phyloP scores from a whole-genome alignment of 2,797 vertebrate genomes.

The Pangasius sanitwongsei region DNA sequence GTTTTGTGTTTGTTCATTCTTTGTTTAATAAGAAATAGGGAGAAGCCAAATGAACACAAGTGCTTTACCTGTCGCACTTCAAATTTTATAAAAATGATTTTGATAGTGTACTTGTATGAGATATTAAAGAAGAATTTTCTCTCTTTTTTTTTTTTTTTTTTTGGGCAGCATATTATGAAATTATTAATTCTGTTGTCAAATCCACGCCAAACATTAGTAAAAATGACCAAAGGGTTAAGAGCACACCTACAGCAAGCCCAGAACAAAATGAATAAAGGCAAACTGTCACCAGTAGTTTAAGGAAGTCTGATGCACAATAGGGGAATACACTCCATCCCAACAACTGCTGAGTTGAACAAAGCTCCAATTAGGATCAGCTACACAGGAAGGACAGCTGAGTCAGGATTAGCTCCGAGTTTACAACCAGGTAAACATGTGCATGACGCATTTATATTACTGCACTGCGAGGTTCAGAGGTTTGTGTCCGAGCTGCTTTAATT shows the following conservation, averaged over 20 bases:
- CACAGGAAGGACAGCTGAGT: slow-evolving; percentile 21
- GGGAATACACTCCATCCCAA: slow-evolving; percentile 48
- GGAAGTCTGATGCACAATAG: slow-evolving; percentile 75
- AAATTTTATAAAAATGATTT: slow-evolving; percentile 49
- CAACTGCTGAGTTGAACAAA: slow-evolving; percentile 43
- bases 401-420: slow-evolving; percentile 14
- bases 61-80: slow-evolving; percentile 81
- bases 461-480: not conserved
- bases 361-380: slow-evolving; percentile 40
- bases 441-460: not conserved
- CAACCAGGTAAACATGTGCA: not conserved
- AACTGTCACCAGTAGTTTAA: slow-evolving; percentile 87
- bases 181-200: slow-evolving; percentile 88
- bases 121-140: slow-evolving; percentile 77
- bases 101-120: slow-evolving; percentile 61
- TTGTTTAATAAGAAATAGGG: slow-evolving; percentile 52
- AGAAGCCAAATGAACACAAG: slow-evolving; percentile 87
- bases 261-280: slow-evolving; percentile 43
- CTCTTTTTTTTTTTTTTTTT: slow-evolving; percentile 67
- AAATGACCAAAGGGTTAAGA: slow-evolving; percentile 88
- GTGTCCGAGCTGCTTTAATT: not conserved
- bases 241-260: slow-evolving; percentile 92
- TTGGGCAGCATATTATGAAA: slow-evolving; percentile 85
- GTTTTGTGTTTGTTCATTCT: slow-evolving; percentile 49
- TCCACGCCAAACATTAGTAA: slow-evolving; percentile 97